Percentiles rank a stretch among this genome's conserved stretches.
phyloP scores from a whole-genome alignment of 2,113 vertebrate genomes.

The Plotosus lineatus region DNA sequence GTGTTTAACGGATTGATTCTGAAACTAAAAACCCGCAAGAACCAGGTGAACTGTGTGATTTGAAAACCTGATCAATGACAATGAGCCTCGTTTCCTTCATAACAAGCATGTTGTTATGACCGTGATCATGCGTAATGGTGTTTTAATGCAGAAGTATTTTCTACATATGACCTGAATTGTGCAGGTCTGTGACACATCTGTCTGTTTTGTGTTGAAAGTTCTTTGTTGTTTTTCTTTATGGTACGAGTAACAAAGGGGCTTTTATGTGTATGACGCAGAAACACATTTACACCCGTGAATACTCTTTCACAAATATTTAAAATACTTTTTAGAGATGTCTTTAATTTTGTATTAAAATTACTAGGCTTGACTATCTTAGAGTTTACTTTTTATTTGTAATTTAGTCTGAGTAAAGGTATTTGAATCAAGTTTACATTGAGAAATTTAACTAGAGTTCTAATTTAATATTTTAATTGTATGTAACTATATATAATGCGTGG shows the following conservation, averaged over 20 bases:
- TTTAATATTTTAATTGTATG: too few species aligned
- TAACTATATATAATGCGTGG: too few species aligned
- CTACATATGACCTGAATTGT: background rate
- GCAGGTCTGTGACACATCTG: background rate
- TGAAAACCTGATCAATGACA: too few species aligned
- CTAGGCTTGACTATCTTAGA: too few species aligned
- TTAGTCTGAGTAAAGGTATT: too few species aligned
- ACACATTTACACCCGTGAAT: background rate
- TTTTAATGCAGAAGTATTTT: background rate
- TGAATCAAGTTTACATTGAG: too few species aligned
- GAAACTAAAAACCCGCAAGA: constrained; percentile 6
- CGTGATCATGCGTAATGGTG: background rate
- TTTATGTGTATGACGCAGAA: background rate
- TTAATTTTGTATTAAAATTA: too few species aligned
- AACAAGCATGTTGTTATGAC: background rate
- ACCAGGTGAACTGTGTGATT: background rate
- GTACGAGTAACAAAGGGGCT: background rate
- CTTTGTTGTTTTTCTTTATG: background rate
- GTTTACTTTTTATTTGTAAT: too few species aligned
- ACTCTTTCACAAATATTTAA: background rate
- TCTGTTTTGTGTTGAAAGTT: background rate
- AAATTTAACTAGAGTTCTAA: too few species aligned
- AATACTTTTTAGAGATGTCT: background rate
- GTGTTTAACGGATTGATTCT: background rate
- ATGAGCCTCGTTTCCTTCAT: too few species aligned